Evolutionary conservation across 2,888 invertebrate species (phyloP).

Genomic region (Drosophila setosimentum): DNA sequence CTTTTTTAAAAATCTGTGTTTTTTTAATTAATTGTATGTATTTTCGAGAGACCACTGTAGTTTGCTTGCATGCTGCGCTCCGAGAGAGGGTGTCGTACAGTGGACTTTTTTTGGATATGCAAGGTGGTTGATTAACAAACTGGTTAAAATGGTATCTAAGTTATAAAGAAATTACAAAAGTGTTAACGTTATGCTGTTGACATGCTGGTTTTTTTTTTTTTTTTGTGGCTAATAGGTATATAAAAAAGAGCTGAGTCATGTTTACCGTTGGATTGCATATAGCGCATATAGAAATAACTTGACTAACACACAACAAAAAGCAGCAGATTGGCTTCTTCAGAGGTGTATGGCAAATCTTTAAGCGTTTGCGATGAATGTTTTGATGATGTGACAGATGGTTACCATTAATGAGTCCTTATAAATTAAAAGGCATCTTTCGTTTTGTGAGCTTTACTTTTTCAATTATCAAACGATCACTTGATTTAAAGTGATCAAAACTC

Average conservation of each 20-base stretch:
- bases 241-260: slow-evolving; percentile 51
- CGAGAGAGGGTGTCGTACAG: slow-evolving; percentile 23
- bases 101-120: slow-evolving; percentile 46
- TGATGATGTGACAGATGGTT: slow-evolving; percentile 60
- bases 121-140: slow-evolving; percentile 29
- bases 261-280: slow-evolving; percentile 59
- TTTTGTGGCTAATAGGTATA: slow-evolving; percentile 52
- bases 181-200: slow-evolving; percentile 11
- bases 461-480: neutral
- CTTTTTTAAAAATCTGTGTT: neutral
- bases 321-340: slow-evolving; percentile 58
- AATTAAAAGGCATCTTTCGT: slow-evolving; percentile 11
- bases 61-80: slow-evolving; percentile 63
- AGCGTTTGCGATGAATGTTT: slow-evolving; percentile 62
- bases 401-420: slow-evolving; percentile 44
- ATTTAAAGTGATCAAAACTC: neutral
- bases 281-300: slow-evolving; percentile 34
- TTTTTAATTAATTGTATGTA: neutral
- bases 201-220: slow-evolving; percentile 50
- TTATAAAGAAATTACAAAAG: slow-evolving; percentile 25
- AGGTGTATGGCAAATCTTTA: slow-evolving; percentile 51
- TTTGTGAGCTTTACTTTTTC: slow-evolving; percentile 10
- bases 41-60: slow-evolving; percentile 1
- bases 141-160: slow-evolving; percentile 29
- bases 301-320: slow-evolving; percentile 68